Percentiles rank a stretch among this genome's conserved stretches.
These are phyloP conservation scores for Esox niger DNA, from an alignment of 2,113 vertebrate genomes.

Conservation along the genomic window DNA sequence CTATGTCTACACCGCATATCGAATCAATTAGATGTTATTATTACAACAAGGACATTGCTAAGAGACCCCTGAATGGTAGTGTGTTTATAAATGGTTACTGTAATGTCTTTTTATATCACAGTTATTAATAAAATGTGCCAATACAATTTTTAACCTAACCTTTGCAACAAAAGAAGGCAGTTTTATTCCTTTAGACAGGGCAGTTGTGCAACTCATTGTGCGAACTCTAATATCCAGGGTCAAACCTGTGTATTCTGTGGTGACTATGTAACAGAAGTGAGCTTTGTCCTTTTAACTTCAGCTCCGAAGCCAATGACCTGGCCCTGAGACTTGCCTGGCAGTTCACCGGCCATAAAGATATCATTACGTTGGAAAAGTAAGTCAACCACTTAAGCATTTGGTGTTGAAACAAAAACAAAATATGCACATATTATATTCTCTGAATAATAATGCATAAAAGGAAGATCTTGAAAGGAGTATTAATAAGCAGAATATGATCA, in stretches of 20 bases:
- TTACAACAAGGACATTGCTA: no score
- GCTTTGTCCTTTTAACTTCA: slow-evolving; percentile 65
- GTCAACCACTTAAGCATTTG: slow-evolving; percentile 42
- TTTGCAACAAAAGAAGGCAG: not conserved
- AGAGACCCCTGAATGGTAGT: not conserved
- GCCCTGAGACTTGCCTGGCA: slow-evolving; percentile 88
- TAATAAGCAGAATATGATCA: no score
- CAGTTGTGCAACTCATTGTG: no score
- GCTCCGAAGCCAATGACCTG: slow-evolving; percentile 97
- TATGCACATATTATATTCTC: no score
- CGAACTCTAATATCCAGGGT: slow-evolving; percentile 10
- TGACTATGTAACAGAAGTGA: slow-evolving; percentile 64
- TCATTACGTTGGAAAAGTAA: slow-evolving; percentile 96
- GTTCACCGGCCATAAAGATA: slow-evolving; percentile 82
- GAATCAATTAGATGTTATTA: no score
- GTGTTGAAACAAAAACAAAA: not conserved
- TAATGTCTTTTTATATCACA: no score
- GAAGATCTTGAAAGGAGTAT: no score
- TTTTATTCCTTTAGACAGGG: not conserved
- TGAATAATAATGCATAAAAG: not conserved
- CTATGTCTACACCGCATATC: no score
- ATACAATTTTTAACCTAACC: not conserved
- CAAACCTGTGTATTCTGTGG: slow-evolving; percentile 64
- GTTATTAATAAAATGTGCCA: not conserved
- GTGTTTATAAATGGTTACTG: not conserved